Evolutionary conservation across 2,113 vertebrate species (phyloP).

Genomic region (Leuciscus idus): DNA sequence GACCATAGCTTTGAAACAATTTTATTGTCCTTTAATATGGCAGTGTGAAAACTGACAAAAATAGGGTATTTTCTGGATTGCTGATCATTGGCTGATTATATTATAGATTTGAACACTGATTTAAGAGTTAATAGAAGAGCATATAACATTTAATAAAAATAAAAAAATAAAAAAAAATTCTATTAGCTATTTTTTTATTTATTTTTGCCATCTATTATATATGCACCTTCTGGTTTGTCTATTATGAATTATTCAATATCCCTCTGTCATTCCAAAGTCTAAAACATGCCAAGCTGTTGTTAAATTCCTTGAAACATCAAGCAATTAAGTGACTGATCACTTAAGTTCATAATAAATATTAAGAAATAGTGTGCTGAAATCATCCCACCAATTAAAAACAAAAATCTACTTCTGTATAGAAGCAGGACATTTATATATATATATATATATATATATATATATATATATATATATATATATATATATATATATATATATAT

Average conservation of each 20-base stretch:
- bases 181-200: not conserved
- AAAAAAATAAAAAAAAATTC: no score
- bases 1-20: not conserved
- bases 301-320: not conserved
- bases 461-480: no score
- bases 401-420: no score
- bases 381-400: not conserved
- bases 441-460: no score
- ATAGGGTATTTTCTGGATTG: not conserved
- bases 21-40: not conserved
- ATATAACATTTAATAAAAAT: not conserved
- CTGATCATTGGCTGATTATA: not conserved
- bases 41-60: not conserved
- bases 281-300: not conserved
- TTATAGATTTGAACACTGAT: not conserved
- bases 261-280: not conserved
- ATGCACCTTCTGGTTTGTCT: not conserved
- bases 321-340: not conserved
- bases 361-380: not conserved
- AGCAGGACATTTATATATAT: no score
- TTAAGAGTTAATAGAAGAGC: not conserved
- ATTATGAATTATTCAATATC: not conserved
- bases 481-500: no score
- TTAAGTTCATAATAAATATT: not conserved
- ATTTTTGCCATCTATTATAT: not conserved